Evolutionary conservation across 2,888 invertebrate species (phyloP).

Genomic region (Thecophora atra): DNA sequence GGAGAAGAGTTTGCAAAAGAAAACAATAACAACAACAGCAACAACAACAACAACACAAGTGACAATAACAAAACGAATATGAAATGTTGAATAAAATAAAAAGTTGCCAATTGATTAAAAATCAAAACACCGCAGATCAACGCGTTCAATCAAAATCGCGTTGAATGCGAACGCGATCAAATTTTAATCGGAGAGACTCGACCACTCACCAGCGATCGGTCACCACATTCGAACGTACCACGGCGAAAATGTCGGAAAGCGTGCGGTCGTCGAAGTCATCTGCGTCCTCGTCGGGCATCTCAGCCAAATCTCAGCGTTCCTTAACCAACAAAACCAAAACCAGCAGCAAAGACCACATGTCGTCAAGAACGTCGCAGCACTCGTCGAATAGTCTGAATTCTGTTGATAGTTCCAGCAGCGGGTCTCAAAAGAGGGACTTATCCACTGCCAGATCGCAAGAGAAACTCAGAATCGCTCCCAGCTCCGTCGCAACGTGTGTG

Average conservation of each 20-base stretch:
- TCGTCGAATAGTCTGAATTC: background rate
- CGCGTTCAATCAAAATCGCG: slow-evolving; percentile 1
- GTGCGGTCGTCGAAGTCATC: slow-evolving; percentile 51
- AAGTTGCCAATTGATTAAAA: slow-evolving; percentile 31
- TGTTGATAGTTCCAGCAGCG: slow-evolving; percentile 53
- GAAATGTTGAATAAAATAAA: slow-evolving; percentile 2
- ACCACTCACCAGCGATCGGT: too few species aligned
- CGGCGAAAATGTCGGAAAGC: slow-evolving; percentile 59
- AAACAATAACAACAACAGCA: slow-evolving; percentile 23
- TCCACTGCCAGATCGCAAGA: slow-evolving; percentile 61
- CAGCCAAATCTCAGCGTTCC: slow-evolving; percentile 37
- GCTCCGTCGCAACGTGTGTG: slow-evolving; percentile 34
- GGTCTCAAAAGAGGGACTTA: slow-evolving; percentile 62
- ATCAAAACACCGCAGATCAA: slow-evolving; percentile 2
- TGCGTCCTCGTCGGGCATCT: slow-evolving; percentile 44
- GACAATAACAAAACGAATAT: background rate
- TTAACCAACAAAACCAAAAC: slow-evolving; percentile 33
- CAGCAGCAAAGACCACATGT: slow-evolving; percentile 9
- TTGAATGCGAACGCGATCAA: background rate
- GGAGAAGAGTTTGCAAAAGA: slow-evolving; percentile 15
- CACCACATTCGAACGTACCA: background rate
- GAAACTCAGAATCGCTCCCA: slow-evolving; percentile 47
- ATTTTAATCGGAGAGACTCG: background rate
- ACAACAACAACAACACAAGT: slow-evolving; percentile 8
- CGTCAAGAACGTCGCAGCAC: background rate